A percentile compares a stretch with the other conserved stretches of the same genome.
Evolutionary conservation across 2,113 vertebrate species (phyloP).

Genomic region (Puntigrus tetrazona): DNA sequence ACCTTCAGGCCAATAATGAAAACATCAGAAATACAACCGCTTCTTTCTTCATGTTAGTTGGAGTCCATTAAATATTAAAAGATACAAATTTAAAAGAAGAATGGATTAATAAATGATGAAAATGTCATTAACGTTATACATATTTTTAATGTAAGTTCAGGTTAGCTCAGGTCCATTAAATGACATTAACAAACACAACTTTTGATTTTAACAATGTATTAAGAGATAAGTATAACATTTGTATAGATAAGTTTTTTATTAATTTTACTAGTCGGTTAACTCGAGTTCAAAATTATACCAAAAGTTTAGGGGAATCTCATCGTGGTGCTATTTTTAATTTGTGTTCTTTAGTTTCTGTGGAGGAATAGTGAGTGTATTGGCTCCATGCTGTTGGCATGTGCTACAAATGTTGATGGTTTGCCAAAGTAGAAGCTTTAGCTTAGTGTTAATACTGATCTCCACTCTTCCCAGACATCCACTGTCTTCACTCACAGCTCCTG

Average conservation of each 20-base stretch:
- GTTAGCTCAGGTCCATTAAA: neutral
- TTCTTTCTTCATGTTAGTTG: neutral
- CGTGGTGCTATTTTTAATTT: neutral
- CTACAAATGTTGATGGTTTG: conserved; percentile 10
- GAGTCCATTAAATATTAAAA: neutral
- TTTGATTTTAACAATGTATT: neutral
- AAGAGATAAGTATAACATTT: too few species aligned
- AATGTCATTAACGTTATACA: neutral
- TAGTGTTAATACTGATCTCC: neutral
- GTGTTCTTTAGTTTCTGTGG: neutral
- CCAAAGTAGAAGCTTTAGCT: conserved; percentile 22
- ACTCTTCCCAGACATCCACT: conserved; percentile 2
- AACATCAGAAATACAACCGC: neutral
- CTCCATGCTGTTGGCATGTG: neutral
- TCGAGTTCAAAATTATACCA: neutral
- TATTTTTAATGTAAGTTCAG: neutral
- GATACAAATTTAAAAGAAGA: neutral
- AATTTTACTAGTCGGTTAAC: neutral
- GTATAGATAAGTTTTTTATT: neutral
- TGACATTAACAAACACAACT: neutral
- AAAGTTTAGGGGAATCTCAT: too few species aligned
- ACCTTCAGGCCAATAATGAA: neutral
- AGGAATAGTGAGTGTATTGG: neutral
- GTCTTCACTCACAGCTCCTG: neutral
- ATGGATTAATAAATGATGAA: neutral